Percentiles rank a stretch among this genome's conserved stretches.
Evolutionary conservation across 2,888 invertebrate genomes (phyloP).

Genomic region (Patella pellucida): DNA sequence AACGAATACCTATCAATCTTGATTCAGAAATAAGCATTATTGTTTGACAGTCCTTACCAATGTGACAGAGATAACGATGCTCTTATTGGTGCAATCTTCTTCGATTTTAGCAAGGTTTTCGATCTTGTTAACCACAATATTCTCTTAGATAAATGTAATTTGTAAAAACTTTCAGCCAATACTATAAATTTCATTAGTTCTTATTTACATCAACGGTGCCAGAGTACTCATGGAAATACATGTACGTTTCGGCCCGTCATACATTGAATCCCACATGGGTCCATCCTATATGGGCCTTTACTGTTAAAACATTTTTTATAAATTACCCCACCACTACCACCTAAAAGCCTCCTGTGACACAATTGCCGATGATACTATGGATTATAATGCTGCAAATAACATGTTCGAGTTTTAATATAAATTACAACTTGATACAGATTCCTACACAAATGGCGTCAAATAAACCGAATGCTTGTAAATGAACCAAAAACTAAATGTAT

Average conservation of each 20-base stretch:
- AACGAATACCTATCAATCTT: neutral
- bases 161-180: neutral
- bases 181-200: no score
- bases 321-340: neutral
- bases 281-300: no score
- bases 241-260: no score
- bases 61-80: neutral
- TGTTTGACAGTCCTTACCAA: neutral
- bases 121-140: neutral
- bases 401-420: neutral
- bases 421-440: neutral
- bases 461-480: neutral
- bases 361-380: neutral
- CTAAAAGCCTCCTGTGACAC: neutral
- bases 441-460: neutral
- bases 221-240: no score
- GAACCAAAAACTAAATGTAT: neutral
- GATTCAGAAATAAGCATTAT: neutral
- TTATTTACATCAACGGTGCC: no score
- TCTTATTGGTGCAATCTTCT: neutral
- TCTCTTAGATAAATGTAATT: neutral
- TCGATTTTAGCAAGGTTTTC: neutral
- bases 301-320: neutral
- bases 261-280: no score
- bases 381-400: neutral